Percentiles rank a stretch among this genome's conserved stretches.
These are phyloP conservation scores for Gorsachius goisagi DNA, from an alignment of 2,113 vertebrate genomes.

Conservation along the genomic window DNA sequence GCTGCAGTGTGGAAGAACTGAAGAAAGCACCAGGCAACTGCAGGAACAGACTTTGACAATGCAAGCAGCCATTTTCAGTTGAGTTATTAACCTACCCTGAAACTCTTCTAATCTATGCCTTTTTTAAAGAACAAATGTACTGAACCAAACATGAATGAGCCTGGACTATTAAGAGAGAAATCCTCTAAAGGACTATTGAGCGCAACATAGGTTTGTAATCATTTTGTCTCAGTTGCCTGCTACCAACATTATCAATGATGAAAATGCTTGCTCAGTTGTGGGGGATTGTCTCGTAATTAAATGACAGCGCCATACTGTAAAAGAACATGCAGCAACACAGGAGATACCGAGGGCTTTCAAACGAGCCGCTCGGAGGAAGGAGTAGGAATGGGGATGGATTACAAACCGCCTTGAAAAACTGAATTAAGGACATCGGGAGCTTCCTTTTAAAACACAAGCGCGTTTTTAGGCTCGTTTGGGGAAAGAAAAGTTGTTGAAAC, in stretches of 20 bases:
- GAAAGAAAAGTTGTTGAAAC: not conserved
- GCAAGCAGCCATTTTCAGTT: slow-evolving; percentile 79
- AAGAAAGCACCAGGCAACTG: slow-evolving; percentile 76
- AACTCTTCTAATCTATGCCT: slow-evolving; percentile 79
- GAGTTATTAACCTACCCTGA: slow-evolving; percentile 81
- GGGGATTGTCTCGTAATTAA: slow-evolving; percentile 70
- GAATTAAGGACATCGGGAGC: slow-evolving; percentile 2
- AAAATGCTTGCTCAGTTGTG: slow-evolving; percentile 68
- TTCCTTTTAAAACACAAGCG: not conserved
- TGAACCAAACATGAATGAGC: slow-evolving; percentile 77
- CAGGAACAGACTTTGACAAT: slow-evolving; percentile 74
- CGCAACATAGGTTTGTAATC: slow-evolving; percentile 76
- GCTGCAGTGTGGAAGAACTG: slow-evolving; percentile 76
- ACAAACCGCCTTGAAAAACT: slow-evolving; percentile 49
- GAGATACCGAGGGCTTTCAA: slow-evolving; percentile 59
- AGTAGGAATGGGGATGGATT: slow-evolving; percentile 13
- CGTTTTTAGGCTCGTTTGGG: not conserved
- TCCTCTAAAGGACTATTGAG: slow-evolving; percentile 77
- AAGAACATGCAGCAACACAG: slow-evolving; percentile 55
- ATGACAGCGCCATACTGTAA: slow-evolving; percentile 58
- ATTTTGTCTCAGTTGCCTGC: slow-evolving; percentile 74
- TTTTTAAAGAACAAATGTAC: slow-evolving; percentile 79
- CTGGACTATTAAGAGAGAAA: slow-evolving; percentile 77
- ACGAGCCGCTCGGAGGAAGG: slow-evolving; percentile 7
- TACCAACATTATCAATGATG: slow-evolving; percentile 70